phyloP scores from a whole-genome alignment of 2,888 invertebrate species.

The Pachycephus smyrnensis region DNA sequence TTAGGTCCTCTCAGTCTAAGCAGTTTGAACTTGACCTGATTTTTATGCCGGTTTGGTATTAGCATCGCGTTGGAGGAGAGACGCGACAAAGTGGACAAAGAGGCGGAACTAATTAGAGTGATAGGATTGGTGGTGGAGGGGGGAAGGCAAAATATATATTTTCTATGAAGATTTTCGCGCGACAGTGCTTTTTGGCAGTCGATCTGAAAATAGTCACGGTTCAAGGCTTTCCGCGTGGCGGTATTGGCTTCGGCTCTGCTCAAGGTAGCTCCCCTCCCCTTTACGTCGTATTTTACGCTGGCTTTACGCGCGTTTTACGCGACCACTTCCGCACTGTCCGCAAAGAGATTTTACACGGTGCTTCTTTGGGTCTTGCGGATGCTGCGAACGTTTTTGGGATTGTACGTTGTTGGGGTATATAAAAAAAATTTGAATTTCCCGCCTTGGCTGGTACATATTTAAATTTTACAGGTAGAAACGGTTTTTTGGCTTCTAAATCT shows the following conservation, averaged over 20 bases:
- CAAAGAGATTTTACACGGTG: background rate
- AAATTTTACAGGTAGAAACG: no score
- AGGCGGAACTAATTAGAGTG: background rate
- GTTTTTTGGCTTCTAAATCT: no score
- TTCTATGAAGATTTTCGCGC: background rate
- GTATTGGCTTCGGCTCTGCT: background rate
- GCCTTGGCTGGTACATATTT: no score
- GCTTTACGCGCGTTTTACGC: background rate
- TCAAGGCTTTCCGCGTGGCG: background rate
- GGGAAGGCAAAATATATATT: background rate
- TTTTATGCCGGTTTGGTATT: background rate
- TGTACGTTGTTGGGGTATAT: no score
- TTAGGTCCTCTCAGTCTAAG: background rate
- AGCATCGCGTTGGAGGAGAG: background rate
- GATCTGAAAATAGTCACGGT: constrained; percentile 4
- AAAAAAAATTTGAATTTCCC: no score
- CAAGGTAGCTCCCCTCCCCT: background rate
- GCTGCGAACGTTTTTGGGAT: no score
- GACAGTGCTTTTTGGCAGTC: background rate
- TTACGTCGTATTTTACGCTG: background rate
- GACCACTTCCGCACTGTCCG: background rate
- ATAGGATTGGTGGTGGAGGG: background rate
- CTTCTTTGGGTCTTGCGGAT: background rate
- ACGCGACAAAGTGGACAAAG: background rate
- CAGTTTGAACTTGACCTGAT: background rate